These are phyloP conservation scores for Stictonetta naevosa DNA, from an alignment of 2,113 vertebrate genomes.

Conservation along the genomic window DNA sequence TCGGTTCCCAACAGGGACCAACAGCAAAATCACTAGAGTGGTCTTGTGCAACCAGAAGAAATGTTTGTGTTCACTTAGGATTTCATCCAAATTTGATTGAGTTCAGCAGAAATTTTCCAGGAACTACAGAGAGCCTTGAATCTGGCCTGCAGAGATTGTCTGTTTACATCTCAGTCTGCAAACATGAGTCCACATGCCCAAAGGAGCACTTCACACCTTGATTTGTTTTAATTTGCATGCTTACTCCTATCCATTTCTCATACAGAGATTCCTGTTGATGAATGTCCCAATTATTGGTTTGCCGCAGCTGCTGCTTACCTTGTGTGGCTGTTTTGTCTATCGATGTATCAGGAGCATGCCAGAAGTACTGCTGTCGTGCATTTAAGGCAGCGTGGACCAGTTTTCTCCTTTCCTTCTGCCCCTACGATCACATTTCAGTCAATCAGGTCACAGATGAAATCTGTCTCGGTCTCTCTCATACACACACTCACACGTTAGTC, in stretches of 20 bases:
- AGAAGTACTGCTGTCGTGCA: neutral
- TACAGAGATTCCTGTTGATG: neutral
- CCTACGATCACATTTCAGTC: neutral
- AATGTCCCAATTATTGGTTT: neutral
- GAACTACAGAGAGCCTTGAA: neutral
- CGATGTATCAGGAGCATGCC: neutral
- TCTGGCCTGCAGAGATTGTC: neutral
- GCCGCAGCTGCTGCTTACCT: neutral
- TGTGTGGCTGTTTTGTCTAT: neutral
- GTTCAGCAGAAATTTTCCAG: neutral
- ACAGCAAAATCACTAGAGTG: neutral
- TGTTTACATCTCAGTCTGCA: neutral
- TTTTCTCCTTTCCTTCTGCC: neutral
- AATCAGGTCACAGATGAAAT: neutral
- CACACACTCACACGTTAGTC: rapidly evolving
- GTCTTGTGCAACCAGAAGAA: neutral
- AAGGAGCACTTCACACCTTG: neutral
- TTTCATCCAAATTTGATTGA: neutral
- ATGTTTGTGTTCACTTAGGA: neutral
- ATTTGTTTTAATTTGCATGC: neutral
- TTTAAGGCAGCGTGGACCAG: neutral
- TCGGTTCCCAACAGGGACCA: neutral
- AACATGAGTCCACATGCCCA: neutral
- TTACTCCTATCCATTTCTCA: neutral
- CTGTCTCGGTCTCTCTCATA: neutral